Conservation (phyloP, 2,797 vertebrate genomes). For the Eupleurogrammus muticus region DNA sequence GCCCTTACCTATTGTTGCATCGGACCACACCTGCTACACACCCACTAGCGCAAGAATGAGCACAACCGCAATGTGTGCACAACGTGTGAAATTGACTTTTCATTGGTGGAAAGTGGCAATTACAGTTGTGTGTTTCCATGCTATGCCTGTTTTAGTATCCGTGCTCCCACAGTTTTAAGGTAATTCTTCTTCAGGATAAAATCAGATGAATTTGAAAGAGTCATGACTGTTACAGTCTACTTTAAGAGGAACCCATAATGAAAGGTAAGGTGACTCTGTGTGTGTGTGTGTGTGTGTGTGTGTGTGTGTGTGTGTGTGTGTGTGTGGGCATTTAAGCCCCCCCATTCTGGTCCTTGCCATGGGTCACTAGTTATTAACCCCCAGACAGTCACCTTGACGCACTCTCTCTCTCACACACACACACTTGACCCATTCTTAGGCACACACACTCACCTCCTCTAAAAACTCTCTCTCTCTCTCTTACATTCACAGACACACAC, state of each 20-base stretch:
- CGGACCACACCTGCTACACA: too few relatives aligned
- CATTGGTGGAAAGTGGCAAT: too few relatives aligned
- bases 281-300: slow-evolving; percentile 6
- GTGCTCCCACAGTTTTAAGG: background rate
- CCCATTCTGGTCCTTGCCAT: slow-evolving; percentile 41
- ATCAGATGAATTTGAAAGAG: slow-evolving; percentile 40
- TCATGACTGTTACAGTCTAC: background rate
- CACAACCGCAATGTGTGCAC: too few relatives aligned
- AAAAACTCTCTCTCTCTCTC: slow-evolving; percentile 19
- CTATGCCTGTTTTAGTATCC: background rate
- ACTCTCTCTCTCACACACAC: slow-evolving; percentile 16
- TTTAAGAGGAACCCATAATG: slow-evolving; percentile 32
- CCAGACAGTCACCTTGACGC: slow-evolving; percentile 74
- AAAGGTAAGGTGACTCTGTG: slow-evolving; percentile 8
- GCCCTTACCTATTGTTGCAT: too few relatives aligned
- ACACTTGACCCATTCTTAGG: slow-evolving; percentile 32
- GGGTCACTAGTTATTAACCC: slow-evolving; percentile 81
- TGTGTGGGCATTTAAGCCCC: slow-evolving; percentile 42
- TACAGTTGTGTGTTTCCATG: too few relatives aligned
- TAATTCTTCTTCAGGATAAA: slow-evolving; percentile 40
- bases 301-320: slow-evolving; percentile 5
- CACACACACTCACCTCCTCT: slow-evolving; percentile 6
- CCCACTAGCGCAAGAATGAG: too few relatives aligned
- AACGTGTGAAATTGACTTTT: too few relatives aligned
- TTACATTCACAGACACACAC: slow-evolving; percentile 1